phyloP scores from a whole-genome alignment of 2,113 vertebrate species.

The Centrocercus urophasianus region DNA sequence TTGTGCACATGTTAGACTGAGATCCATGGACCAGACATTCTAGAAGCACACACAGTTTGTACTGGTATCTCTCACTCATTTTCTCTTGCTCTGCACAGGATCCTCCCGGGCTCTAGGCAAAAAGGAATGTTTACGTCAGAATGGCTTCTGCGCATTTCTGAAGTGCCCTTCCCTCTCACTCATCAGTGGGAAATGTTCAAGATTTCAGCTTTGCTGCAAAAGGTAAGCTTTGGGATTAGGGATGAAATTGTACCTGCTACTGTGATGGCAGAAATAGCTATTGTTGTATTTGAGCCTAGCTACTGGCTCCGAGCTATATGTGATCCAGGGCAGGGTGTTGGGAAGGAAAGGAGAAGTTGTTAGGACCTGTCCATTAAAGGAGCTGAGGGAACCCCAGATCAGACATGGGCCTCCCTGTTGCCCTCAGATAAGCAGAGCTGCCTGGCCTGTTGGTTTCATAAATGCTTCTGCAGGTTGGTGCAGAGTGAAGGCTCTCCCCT shows the following conservation, averaged over 20 bases:
- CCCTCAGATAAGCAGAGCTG: not conserved
- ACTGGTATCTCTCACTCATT: not conserved
- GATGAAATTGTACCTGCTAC: not conserved
- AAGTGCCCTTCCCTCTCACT: fast-evolving
- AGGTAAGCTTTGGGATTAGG: not conserved
- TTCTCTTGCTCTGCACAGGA: not conserved
- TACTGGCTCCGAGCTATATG: fast-evolving
- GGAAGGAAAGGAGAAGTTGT: not conserved
- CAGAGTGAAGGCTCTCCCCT: not conserved
- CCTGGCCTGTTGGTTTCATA: not conserved
- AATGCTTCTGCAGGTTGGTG: not conserved
- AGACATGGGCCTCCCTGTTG: not conserved
- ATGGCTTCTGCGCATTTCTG: not conserved
- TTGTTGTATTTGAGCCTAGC: not conserved
- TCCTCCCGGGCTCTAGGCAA: not conserved
- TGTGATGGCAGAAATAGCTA: not conserved
- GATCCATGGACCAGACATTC: not conserved
- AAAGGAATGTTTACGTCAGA: fast-evolving
- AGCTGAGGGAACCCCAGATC: not conserved
- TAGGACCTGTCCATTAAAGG: not conserved
- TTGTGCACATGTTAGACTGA: fast-evolving
- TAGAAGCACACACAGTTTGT: not conserved
- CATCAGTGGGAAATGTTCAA: not conserved
- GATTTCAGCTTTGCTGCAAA: not conserved
- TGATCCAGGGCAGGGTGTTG: not conserved